Conservation (phyloP, 2,797 vertebrate genomes). For the Enteromius anoplus region DNA sequence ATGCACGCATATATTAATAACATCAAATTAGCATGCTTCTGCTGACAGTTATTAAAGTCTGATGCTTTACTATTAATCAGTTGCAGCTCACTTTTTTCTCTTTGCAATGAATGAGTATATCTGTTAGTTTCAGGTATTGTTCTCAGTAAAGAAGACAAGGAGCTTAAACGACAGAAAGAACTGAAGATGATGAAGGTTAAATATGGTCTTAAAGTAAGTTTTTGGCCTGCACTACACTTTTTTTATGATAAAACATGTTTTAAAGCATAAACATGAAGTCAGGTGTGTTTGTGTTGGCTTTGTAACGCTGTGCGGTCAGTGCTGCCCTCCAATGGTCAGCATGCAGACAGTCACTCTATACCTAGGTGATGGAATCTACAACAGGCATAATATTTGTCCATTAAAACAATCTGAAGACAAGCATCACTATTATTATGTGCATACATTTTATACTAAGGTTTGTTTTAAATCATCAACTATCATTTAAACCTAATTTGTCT, state of each 20-base stretch:
- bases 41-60: background rate
- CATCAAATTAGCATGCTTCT: background rate
- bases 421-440: background rate
- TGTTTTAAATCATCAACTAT: background rate
- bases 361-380: background rate
- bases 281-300: background rate
- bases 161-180: conserved; percentile 89
- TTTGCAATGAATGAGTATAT: background rate
- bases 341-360: background rate
- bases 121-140: conserved; percentile 74
- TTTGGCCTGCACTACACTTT: background rate
- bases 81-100: background rate
- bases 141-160: conserved; percentile 90
- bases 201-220: conserved; percentile 93
- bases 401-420: background rate
- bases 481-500: background rate
- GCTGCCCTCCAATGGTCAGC: conserved; percentile 8
- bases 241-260: background rate
- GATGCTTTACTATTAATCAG: background rate
- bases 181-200: conserved; percentile 96
- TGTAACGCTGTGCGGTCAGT: background rate
- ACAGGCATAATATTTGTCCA: background rate
- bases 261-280: background rate
- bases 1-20: conserved; percentile 6
- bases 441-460: background rate